These are phyloP conservation scores for Alloplasta piceator DNA, from an alignment of 2,888 invertebrate species.

Conservation along the genomic window DNA sequence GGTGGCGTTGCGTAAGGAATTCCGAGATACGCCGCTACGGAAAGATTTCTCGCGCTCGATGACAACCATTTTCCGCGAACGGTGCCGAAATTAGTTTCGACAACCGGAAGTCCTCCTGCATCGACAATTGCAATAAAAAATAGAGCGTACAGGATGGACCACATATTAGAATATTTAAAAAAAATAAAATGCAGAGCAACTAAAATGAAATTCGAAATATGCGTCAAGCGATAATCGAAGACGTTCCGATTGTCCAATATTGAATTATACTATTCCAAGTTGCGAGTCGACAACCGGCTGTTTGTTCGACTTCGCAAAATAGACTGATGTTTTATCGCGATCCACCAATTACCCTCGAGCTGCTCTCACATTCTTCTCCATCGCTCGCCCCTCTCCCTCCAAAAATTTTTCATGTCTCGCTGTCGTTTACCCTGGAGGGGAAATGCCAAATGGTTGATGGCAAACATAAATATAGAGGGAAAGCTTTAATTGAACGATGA, in stretches of 20 bases:
- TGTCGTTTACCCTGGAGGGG: slow-evolving; percentile 40
- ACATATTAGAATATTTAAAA: slow-evolving; percentile 44
- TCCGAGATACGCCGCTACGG: slow-evolving; percentile 75
- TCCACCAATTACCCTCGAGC: slow-evolving; percentile 54
- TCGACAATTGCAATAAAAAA: slow-evolving; percentile 53
- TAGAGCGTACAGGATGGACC: slow-evolving; percentile 46
- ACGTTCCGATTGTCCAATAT: too few relatives aligned
- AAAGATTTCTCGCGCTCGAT: slow-evolving; percentile 63
- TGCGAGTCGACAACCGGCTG: slow-evolving; percentile 8
- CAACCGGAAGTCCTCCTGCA: slow-evolving; percentile 49
- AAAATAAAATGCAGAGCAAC: slow-evolving; percentile 7
- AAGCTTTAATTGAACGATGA: slow-evolving; percentile 67
- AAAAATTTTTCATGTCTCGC: slow-evolving; percentile 23
- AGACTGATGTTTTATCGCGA: slow-evolving; percentile 52
- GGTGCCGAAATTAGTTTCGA: slow-evolving; percentile 73
- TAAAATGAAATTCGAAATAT: slow-evolving; percentile 1
- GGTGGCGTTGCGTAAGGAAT: slow-evolving; percentile 80
- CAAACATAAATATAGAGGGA: slow-evolving; percentile 65
- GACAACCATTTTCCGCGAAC: slow-evolving; percentile 73
- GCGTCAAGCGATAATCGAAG: neutral
- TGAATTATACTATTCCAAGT: neutral
- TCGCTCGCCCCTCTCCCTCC: slow-evolving; percentile 32
- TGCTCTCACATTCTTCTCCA: slow-evolving; percentile 13
- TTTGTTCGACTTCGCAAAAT: slow-evolving; percentile 45
- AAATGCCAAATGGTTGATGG: slow-evolving; percentile 64